Percentiles rank a stretch among this genome's conserved stretches.
phyloP scores from a whole-genome alignment of 2,113 vertebrate species.

The Chionomys nivalis region DNA sequence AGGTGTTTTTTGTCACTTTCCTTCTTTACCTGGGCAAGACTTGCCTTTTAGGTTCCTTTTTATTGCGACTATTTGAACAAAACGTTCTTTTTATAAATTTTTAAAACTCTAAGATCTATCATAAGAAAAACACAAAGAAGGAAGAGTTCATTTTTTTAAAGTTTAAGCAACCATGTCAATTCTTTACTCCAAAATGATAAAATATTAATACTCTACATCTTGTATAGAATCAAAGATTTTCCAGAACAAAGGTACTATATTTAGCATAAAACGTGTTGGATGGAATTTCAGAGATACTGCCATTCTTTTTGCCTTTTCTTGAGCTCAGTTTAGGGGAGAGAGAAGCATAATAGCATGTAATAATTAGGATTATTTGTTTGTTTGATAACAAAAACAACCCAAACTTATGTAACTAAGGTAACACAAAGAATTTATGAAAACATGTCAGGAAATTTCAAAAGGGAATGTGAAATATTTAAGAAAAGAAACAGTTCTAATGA shows the following conservation, averaged over 20 bases:
- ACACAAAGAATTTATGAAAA: slow-evolving; percentile 28
- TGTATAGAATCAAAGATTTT: slow-evolving; percentile 71
- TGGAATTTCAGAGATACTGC: not conserved
- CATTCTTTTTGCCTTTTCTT: not conserved
- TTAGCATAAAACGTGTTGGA: slow-evolving; percentile 19
- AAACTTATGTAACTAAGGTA: slow-evolving; percentile 20
- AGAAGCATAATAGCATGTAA: not conserved
- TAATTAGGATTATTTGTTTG: not conserved
- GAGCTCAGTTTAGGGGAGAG: not conserved
- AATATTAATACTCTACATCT: slow-evolving; percentile 74
- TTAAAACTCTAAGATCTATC: slow-evolving; percentile 65
- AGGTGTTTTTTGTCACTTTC: not conserved
- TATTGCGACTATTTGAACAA: slow-evolving; percentile 63
- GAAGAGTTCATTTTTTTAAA: slow-evolving; percentile 49
- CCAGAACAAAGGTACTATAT: slow-evolving; percentile 35
- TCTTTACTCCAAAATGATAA: slow-evolving; percentile 58
- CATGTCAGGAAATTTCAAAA: not conserved
- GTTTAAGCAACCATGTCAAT: slow-evolving; percentile 30
- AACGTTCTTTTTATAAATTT: slow-evolving; percentile 60
- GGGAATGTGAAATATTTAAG: not conserved
- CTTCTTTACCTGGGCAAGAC: not conserved
- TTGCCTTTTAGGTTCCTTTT: slow-evolving; percentile 60
- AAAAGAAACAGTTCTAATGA: not conserved
- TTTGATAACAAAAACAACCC: not conserved
- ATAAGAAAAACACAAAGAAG: slow-evolving; percentile 54